Conservation (phyloP, 2,113 vertebrate genomes). For the Morone chrysops region DNA sequence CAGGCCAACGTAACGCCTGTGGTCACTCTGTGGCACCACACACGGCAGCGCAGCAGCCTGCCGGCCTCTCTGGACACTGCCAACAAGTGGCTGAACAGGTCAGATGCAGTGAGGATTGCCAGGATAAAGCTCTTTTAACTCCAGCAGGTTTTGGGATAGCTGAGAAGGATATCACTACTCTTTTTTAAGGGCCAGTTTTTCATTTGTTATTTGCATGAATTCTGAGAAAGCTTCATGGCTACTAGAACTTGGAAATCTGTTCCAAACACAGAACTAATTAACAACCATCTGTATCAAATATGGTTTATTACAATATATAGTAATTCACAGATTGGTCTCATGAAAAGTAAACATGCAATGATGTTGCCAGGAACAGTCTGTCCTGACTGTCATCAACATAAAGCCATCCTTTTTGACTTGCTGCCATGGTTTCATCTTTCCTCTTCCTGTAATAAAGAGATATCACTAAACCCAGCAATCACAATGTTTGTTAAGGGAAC, state of each 20-base stretch:
- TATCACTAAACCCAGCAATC: slow-evolving; percentile 6
- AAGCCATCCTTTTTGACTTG: background rate
- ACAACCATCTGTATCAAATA: background rate
- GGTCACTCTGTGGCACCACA: slow-evolving; percentile 94
- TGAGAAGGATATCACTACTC: background rate
- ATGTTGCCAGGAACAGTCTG: slow-evolving; percentile 10
- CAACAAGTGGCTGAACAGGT: slow-evolving; percentile 91
- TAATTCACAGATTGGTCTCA: background rate
- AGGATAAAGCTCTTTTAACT: background rate
- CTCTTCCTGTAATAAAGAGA: slow-evolving; percentile 16
- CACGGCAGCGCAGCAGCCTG: slow-evolving; percentile 85
- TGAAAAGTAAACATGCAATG: slow-evolving; percentile 17
- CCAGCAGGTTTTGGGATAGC: background rate
- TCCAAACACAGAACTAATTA: background rate
- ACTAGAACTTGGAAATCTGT: background rate
- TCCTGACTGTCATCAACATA: background rate
- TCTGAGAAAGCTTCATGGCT: background rate
- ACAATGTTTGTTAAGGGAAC: slow-evolving; percentile 8
- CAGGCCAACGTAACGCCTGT: slow-evolving; percentile 91
- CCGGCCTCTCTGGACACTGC: slow-evolving; percentile 83
- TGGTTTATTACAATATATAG: background rate
- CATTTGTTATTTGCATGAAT: background rate
- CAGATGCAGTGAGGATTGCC: background rate
- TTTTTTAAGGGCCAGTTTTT: background rate
- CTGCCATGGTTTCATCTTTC: background rate